Conservation (phyloP, 2,113 vertebrate genomes). For the Pyxicephalus adspersus region DNA sequence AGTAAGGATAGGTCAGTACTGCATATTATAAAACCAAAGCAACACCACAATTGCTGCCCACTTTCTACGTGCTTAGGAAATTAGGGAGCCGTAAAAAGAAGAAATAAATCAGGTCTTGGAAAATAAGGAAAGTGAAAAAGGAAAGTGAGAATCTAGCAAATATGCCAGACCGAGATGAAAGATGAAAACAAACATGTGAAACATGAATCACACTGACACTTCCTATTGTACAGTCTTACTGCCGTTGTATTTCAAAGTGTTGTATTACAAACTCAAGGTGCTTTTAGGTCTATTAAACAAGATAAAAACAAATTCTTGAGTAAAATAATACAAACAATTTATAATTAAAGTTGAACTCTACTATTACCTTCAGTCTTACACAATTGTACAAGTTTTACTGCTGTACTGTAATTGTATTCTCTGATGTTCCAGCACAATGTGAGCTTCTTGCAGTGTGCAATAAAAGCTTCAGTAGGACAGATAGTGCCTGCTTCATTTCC, state of each 20-base stretch:
- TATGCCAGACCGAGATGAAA: conserved; percentile 20
- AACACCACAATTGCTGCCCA: not conserved
- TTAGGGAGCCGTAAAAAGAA: not conserved
- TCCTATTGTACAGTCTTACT: not conserved
- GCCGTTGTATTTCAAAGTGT: conserved; percentile 9
- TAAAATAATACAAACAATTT: not conserved
- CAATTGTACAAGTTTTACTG: too few relatives aligned
- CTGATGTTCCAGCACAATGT: too few relatives aligned
- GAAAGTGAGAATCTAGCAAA: conserved; percentile 27
- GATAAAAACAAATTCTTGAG: not conserved
- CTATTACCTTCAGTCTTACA: too few relatives aligned
- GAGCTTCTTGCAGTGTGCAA: too few relatives aligned
- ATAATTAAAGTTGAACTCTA: too few relatives aligned
- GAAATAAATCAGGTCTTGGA: conserved; percentile 37
- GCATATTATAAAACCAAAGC: not conserved
- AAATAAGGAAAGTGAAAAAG: conserved; percentile 22
- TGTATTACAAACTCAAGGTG: not conserved
- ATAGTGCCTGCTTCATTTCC: too few relatives aligned
- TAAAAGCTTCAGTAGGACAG: too few relatives aligned
- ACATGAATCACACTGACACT: conserved; percentile 33
- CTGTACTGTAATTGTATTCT: too few relatives aligned
- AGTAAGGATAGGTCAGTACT: too few relatives aligned
- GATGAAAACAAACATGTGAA: not conserved
- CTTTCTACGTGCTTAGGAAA: not conserved
- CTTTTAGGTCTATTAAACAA: not conserved